These are phyloP conservation scores for Paraescarpia echinospica DNA, from an alignment of 1,140 invertebrate genomes.

Conservation along the genomic window DNA sequence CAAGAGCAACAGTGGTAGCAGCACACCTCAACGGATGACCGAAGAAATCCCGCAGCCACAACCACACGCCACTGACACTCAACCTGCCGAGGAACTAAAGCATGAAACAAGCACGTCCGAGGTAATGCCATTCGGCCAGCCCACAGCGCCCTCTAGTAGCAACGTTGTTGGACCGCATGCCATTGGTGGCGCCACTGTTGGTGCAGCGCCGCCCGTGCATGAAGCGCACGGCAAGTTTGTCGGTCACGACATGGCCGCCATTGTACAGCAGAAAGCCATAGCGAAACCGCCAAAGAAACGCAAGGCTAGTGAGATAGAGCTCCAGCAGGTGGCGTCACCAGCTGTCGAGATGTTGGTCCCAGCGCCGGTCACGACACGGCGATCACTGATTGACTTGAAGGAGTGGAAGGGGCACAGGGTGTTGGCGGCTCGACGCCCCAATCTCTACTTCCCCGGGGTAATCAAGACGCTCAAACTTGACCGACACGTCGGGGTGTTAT, in stretches of 20 bases:
- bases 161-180: neutral
- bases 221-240: neutral
- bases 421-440: slow-evolving; percentile 75
- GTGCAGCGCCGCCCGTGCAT: neutral
- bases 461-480: slow-evolving; percentile 67
- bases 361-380: neutral
- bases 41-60: neutral
- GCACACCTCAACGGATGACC: neutral
- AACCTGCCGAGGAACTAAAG: neutral
- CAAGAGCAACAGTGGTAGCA: neutral
- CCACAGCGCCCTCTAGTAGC: neutral
- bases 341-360: neutral
- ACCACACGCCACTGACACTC: neutral
- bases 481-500: slow-evolving; percentile 72
- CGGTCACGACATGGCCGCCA: neutral
- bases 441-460: slow-evolving; percentile 80
- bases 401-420: slow-evolving; percentile 90
- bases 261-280: slow-evolving; percentile 34
- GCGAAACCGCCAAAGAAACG: slow-evolving; percentile 57
- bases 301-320: slow-evolving; percentile 46
- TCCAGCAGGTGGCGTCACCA: slow-evolving; percentile 24
- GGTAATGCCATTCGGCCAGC: neutral
- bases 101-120: neutral
- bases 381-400: slow-evolving; percentile 71
- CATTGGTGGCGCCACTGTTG: neutral